Evolutionary conservation across 2,888 invertebrate genomes (phyloP).

Genomic region (Imbricaverruca yamaguchii): DNA sequence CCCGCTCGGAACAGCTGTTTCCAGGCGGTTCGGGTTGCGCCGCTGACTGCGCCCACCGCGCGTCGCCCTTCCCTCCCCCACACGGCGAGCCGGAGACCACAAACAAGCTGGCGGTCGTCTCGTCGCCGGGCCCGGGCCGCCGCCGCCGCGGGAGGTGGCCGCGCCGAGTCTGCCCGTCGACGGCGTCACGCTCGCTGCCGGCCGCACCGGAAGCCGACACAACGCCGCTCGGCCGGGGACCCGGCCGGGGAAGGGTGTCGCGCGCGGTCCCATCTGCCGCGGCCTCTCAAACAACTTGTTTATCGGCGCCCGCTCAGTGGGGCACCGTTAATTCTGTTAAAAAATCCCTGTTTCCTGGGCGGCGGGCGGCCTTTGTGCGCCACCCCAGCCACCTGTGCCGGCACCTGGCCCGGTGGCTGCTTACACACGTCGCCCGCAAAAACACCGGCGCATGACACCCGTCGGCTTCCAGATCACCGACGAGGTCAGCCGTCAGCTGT

Average conservation of each 20-base stretch:
- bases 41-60: too few relatives aligned
- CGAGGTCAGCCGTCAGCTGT: too few relatives aligned
- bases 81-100: too few relatives aligned
- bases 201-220: background rate
- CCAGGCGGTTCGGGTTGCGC: too few relatives aligned
- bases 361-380: background rate
- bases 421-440: background rate
- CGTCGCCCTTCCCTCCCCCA: too few relatives aligned
- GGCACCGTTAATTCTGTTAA: constrained; percentile 19
- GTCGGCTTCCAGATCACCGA: too few relatives aligned
- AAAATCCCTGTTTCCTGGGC: background rate
- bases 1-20: too few relatives aligned
- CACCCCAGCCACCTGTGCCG: background rate
- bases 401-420: background rate
- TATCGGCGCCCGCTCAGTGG: constrained; percentile 4
- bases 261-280: constrained; percentile 12
- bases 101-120: too few relatives aligned
- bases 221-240: background rate
- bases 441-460: background rate
- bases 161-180: too few relatives aligned
- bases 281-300: constrained; percentile 8
- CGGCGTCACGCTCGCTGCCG: background rate
- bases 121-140: too few relatives aligned
- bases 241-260: background rate
- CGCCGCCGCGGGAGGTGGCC: too few relatives aligned